Conservation (phyloP, 2,888 invertebrate genomes). For the Oasisia sp. region DNA sequence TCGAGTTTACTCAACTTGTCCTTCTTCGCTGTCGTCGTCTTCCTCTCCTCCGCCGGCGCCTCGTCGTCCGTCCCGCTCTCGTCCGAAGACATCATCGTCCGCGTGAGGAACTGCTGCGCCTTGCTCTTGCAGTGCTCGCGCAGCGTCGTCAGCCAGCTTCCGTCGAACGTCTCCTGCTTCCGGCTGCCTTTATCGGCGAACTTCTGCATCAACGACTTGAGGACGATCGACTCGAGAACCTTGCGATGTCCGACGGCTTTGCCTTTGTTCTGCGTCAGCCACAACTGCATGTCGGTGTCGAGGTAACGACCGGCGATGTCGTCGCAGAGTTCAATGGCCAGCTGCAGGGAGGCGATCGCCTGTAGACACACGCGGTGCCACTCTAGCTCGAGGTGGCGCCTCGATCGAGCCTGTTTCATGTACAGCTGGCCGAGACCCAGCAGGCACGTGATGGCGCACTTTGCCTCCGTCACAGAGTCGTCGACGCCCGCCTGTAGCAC, state of each 20-base stretch:
- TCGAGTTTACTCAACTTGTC: conserved; percentile 34
- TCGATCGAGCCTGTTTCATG: conserved; percentile 29
- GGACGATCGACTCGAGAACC: conserved; percentile 24
- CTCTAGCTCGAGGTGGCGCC: conserved; percentile 31
- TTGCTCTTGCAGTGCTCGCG: background rate
- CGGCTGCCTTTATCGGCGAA: background rate
- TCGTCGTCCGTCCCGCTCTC: conserved; percentile 25
- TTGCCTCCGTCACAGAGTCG: background rate
- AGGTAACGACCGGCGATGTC: conserved; percentile 35
- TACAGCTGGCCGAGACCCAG: conserved; percentile 38
- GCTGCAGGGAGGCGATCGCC: conserved; percentile 54
- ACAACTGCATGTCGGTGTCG: conserved; percentile 18
- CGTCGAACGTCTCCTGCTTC: conserved; percentile 7
- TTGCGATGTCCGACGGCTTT: conserved; percentile 20
- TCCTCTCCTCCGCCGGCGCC: conserved; percentile 20
- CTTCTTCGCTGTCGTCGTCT: conserved; percentile 18
- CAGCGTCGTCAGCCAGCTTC: background rate
- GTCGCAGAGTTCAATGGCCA: conserved; percentile 53
- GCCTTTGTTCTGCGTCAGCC: conserved; percentile 24
- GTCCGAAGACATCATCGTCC: conserved; percentile 22
- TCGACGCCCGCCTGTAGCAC: conserved; percentile 25
- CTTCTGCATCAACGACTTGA: conserved; percentile 24
- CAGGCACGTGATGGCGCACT: conserved; percentile 37
- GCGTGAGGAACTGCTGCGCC: conserved; percentile 18
- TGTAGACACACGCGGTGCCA: conserved; percentile 58